Evolutionary conservation across 2,113 vertebrate species (phyloP).

Genomic region (Cettia cetti): DNA sequence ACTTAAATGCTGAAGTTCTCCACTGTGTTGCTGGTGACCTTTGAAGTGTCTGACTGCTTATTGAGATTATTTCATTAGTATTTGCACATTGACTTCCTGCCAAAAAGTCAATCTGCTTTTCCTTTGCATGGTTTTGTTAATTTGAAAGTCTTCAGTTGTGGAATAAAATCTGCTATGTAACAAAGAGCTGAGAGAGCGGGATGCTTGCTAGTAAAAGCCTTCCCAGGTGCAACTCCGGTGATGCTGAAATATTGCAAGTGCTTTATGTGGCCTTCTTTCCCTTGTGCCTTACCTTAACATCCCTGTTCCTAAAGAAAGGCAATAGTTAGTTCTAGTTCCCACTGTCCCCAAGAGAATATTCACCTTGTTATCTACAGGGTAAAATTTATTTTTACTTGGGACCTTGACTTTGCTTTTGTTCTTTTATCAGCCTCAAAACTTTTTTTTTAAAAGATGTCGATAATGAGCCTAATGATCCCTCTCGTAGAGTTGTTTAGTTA

Average conservation of each 20-base stretch:
- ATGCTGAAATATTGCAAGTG: neutral
- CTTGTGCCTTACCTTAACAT: neutral
- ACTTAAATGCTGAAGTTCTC: constrained; percentile 6
- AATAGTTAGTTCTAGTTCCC: neutral
- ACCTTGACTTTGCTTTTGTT: neutral
- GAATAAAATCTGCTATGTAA: neutral
- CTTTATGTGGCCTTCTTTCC: neutral
- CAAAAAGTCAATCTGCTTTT: constrained; percentile 58
- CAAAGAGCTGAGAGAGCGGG: neutral
- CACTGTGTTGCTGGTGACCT: neutral
- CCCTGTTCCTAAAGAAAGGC: neutral
- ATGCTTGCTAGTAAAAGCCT: neutral
- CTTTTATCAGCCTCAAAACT: neutral
- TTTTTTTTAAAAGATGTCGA: neutral
- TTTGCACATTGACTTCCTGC: constrained; percentile 38
- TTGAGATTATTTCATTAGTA: constrained; percentile 40
- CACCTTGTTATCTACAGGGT: neutral
- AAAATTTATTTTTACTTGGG: neutral
- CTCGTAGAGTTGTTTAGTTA: neutral
- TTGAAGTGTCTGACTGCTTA: constrained; percentile 7
- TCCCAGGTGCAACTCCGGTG: neutral
- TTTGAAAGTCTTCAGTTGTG: constrained; percentile 35
- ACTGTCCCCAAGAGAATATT: neutral
- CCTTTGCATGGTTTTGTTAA: constrained; percentile 10
- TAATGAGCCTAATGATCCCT: neutral